These are phyloP conservation scores for Cyanistes caeruleus DNA, from an alignment of 2,113 vertebrate species.

Conservation along the genomic window DNA sequence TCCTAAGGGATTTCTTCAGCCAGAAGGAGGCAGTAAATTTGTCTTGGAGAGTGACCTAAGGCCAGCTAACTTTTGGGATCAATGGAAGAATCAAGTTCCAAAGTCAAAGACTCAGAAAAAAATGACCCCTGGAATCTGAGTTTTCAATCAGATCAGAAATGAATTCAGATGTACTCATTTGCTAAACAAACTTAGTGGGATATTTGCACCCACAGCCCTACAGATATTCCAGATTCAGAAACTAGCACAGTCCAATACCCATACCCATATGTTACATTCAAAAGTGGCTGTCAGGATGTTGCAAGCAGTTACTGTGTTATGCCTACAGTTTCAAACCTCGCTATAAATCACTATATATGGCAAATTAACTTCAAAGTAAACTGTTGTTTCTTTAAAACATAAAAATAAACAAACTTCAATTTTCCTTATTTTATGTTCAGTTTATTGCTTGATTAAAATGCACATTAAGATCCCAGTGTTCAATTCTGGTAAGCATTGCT, in stretches of 20 bases:
- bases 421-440: background rate
- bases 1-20: background rate
- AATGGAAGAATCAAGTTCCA: conserved; percentile 17
- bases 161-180: fast-evolving
- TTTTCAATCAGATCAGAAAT: background rate
- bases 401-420: background rate
- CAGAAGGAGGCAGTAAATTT: background rate
- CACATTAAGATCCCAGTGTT: background rate
- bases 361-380: background rate
- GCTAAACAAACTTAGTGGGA: background rate
- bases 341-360: background rate
- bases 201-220: background rate
- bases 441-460: background rate
- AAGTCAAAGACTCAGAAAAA: background rate
- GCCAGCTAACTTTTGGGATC: background rate
- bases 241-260: background rate
- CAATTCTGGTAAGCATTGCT: background rate
- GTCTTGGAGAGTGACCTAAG: background rate
- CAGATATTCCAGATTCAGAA: background rate
- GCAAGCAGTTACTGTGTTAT: background rate
- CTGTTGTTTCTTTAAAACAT: background rate
- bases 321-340: background rate
- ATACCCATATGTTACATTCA: fast-evolving
- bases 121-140: background rate
- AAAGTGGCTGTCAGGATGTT: background rate